These are phyloP conservation scores for Scaptomyza graminum DNA, from an alignment of 1,140 invertebrate genomes.

Conservation along the genomic window DNA sequence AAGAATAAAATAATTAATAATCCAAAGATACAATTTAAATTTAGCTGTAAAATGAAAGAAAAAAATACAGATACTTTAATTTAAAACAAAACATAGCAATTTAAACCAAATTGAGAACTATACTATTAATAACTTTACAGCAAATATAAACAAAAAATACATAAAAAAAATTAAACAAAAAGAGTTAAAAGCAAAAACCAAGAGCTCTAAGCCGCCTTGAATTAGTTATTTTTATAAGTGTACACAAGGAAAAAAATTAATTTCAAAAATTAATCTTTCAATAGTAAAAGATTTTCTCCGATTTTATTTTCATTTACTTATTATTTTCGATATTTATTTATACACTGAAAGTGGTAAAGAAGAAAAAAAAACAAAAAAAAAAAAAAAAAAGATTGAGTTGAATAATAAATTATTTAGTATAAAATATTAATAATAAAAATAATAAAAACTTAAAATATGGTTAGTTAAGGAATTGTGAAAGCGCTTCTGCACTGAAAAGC, in stretches of 20 bases:
- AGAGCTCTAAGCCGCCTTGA: conserved; percentile 80
- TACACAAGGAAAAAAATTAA: conserved; percentile 53
- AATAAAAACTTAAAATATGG: conserved; percentile 30
- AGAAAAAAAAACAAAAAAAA: conserved; percentile 25
- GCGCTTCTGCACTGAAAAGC: conserved; percentile 66
- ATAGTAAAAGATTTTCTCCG: conserved; percentile 47
- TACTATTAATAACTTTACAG: conserved; percentile 46
- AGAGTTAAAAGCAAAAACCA: conserved; percentile 68
- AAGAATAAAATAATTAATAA: conserved; percentile 24
- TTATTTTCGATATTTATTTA: conserved; percentile 57
- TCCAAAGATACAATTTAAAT: conserved; percentile 77
- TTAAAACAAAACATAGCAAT: conserved; percentile 57
- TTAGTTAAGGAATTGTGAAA: conserved; percentile 66
- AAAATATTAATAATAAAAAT: conserved; percentile 31
- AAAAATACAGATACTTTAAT: conserved; percentile 73
- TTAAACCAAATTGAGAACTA: conserved; percentile 70
- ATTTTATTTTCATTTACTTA: conserved; percentile 49
- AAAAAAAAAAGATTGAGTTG: conserved; percentile 12
- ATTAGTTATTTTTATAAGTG: conserved; percentile 81
- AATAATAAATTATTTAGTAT: conserved; percentile 26
- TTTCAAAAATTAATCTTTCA: conserved; percentile 74
- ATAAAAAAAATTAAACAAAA: conserved; percentile 42
- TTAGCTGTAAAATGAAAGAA: conserved; percentile 75
- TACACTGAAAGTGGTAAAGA: conserved; percentile 70
- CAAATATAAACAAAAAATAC: conserved; percentile 27